Percentiles rank a stretch among this genome's conserved stretches.
These are phyloP conservation scores for Andrena hattorfiana DNA, from an alignment of 2,888 invertebrate species.

Conservation along the genomic window DNA sequence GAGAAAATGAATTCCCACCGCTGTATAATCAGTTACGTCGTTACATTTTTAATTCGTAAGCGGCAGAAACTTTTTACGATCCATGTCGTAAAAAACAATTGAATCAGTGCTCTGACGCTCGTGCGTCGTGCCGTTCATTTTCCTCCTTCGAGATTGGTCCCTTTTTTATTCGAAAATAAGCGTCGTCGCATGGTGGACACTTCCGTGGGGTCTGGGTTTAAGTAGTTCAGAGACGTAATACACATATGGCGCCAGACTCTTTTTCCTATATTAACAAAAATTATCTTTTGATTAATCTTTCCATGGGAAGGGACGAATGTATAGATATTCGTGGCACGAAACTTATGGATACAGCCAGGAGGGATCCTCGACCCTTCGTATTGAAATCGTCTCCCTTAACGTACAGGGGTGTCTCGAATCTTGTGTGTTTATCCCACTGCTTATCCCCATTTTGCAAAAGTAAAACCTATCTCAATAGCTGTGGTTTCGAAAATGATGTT, in stretches of 20 bases:
- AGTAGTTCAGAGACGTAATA: slow-evolving; percentile 52
- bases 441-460: slow-evolving; percentile 27
- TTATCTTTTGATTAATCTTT: slow-evolving; percentile 77
- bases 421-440: slow-evolving; percentile 49
- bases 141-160: slow-evolving; percentile 4
- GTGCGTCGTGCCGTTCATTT: not conserved
- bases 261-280: slow-evolving; percentile 73
- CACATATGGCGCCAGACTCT: slow-evolving; percentile 57
- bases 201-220: slow-evolving; percentile 18
- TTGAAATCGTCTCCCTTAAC: slow-evolving; percentile 45
- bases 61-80: slow-evolving; percentile 39
- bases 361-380: slow-evolving; percentile 54
- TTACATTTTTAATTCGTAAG: slow-evolving; percentile 22
- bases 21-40: slow-evolving; percentile 15
- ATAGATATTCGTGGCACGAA: slow-evolving; percentile 46
- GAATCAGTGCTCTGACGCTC: not conserved
- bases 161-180: slow-evolving; percentile 18
- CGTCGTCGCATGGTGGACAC: not conserved
- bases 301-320: slow-evolving; percentile 28
- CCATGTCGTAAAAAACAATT: slow-evolving; percentile 21
- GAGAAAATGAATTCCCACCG: slow-evolving; percentile 25
- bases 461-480: not conserved
- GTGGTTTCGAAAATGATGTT: too few relatives aligned
- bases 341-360: slow-evolving; percentile 52
- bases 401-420: slow-evolving; percentile 27